phyloP scores from a whole-genome alignment of 2,113 vertebrate species.

The Strigops habroptila region DNA sequence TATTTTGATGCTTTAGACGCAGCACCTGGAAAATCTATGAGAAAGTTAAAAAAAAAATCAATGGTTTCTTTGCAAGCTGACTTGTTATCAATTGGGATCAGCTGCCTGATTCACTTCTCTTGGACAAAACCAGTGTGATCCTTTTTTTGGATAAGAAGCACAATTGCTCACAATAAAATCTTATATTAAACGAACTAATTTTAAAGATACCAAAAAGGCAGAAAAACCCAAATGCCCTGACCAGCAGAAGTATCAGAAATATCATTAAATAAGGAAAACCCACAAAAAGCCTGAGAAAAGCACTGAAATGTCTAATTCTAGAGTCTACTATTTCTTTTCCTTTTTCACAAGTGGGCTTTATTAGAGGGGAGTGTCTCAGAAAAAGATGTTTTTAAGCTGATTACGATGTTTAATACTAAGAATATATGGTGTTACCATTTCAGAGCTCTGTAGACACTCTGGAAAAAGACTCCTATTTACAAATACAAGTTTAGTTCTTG shows the following conservation, averaged over 20 bases:
- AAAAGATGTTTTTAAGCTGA: not conserved
- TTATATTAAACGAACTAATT: not conserved
- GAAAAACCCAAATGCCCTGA: not conserved
- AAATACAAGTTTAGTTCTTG: not conserved
- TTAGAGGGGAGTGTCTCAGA: not conserved
- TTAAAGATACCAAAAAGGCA: not conserved
- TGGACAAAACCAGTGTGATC: not conserved
- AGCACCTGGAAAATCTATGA: not conserved
- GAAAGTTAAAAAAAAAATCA: not conserved
- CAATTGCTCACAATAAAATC: not conserved
- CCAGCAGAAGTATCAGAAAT: not conserved
- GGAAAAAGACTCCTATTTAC: not conserved
- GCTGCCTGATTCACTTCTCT: not conserved
- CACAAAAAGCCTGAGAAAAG: not conserved
- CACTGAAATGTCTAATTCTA: not conserved
- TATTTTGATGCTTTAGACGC: not conserved
- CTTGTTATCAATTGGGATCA: not conserved
- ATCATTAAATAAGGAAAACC: not conserved
- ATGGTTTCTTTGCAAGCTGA: not conserved
- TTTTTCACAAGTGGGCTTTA: not conserved
- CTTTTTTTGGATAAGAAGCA: not conserved
- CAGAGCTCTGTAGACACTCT: not conserved
- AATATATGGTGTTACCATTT: not conserved
- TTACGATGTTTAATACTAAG: not conserved
- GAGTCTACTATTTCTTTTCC: not conserved